These are phyloP conservation scores for Falco biarmicus DNA, from an alignment of 2,797 vertebrate species.

Conservation along the genomic window DNA sequence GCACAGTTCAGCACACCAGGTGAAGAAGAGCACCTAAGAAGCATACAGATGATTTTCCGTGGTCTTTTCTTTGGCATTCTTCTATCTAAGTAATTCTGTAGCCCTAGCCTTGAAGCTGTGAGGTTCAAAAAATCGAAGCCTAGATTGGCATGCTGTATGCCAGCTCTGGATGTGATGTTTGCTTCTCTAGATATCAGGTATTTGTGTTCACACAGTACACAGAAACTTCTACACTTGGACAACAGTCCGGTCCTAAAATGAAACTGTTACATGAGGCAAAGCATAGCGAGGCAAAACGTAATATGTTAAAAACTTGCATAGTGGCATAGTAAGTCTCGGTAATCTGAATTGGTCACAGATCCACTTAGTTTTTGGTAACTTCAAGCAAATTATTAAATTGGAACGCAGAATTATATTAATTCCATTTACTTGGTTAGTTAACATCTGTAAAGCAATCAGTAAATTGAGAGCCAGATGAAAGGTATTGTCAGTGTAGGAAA, in stretches of 20 bases:
- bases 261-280: not conserved
- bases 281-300: not conserved
- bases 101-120: not conserved
- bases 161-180: not conserved
- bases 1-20: not conserved
- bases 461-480: not conserved
- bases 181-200: not conserved
- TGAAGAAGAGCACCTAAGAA: not conserved
- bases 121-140: not conserved
- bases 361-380: not conserved
- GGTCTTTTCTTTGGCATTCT: not conserved
- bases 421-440: not conserved
- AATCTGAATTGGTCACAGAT: not conserved
- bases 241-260: not conserved
- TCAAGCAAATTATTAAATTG: not conserved
- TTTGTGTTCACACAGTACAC: not conserved
- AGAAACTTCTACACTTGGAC: not conserved
- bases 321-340: not conserved
- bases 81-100: not conserved
- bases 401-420: not conserved
- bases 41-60: not conserved
- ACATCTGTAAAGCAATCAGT: not conserved
- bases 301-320: not conserved
- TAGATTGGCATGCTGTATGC: not conserved
- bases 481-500: not conserved